Evolutionary conservation across 2,888 invertebrate genomes (phyloP).

Genomic region (Glomeris marginata): DNA sequence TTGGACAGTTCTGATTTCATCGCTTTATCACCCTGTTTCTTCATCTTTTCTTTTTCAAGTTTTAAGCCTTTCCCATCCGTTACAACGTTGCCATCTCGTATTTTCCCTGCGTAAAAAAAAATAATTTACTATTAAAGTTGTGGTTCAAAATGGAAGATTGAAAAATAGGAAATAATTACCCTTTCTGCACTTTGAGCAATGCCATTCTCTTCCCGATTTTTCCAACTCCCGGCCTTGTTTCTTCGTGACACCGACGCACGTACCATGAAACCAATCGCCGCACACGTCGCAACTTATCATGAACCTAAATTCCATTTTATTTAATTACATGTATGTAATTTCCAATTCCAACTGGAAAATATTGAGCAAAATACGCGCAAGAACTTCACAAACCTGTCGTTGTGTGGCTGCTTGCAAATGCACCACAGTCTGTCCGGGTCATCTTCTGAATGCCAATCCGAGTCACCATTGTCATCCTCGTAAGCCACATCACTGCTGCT

Average conservation of each 20-base stretch:
- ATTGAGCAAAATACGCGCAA: neutral
- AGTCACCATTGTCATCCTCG: conserved; percentile 35
- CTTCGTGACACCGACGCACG: conserved; percentile 84
- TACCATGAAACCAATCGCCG: conserved; percentile 97
- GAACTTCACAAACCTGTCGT: conserved; percentile 52
- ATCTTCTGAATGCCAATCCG: conserved; percentile 45
- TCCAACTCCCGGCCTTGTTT: conserved; percentile 70
- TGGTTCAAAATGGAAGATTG: too few species aligned
- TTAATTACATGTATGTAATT: neutral
- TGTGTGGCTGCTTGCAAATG: conserved; percentile 86
- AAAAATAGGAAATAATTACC: conserved; percentile 1
- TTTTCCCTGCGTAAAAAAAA: neutral
- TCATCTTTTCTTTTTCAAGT: neutral
- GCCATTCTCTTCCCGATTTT: conserved; percentile 70
- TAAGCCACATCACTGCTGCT: conserved; percentile 40
- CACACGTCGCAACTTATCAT: conserved; percentile 96
- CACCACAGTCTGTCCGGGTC: conserved; percentile 91
- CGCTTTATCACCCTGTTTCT: neutral
- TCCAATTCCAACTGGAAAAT: neutral
- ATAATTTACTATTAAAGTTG: too few species aligned
- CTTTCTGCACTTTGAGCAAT: conserved; percentile 59
- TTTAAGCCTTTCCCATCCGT: neutral
- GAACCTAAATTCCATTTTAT: conserved; percentile 40
- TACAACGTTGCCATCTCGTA: too few species aligned
- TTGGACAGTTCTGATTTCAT: too few species aligned